Conservation (phyloP, 2,113 vertebrate genomes). For the Cepphus grylle region DNA sequence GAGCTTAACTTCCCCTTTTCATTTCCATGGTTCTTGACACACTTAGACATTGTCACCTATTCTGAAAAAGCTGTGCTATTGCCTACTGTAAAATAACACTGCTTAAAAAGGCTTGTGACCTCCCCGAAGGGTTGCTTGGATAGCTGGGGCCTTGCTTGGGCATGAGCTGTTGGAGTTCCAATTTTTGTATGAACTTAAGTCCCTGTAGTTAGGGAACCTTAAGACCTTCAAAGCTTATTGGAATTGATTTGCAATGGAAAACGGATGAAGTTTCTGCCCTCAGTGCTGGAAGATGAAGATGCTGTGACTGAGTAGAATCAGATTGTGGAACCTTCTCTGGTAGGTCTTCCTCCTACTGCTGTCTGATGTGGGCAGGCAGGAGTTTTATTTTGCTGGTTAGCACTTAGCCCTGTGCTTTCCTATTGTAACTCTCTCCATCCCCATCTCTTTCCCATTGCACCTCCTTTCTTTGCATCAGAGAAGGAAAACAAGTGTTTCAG, state of each 20-base stretch:
- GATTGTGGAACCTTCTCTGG: not conserved
- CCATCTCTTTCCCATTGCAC: not conserved
- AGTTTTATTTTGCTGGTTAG: not conserved
- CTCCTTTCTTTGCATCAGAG: not conserved
- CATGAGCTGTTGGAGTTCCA: not conserved
- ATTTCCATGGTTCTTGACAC: not conserved
- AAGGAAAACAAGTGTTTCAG: not conserved
- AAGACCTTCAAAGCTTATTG: not conserved
- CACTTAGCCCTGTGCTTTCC: not conserved
- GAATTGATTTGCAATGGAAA: not conserved
- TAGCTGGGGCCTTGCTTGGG: not conserved
- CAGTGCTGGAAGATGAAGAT: not conserved
- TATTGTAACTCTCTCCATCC: rapidly evolving
- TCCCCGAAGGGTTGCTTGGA: not conserved
- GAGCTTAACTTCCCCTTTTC: not conserved
- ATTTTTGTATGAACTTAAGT: not conserved
- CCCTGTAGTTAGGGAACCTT: not conserved
- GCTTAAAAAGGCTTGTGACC: not conserved
- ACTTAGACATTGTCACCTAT: not conserved
- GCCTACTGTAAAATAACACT: not conserved
- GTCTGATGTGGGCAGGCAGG: not conserved
- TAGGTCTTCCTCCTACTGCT: not conserved
- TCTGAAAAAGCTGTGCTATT: not conserved
- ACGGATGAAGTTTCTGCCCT: not conserved
- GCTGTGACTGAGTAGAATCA: not conserved